These are phyloP conservation scores for Nerophis ophidion DNA, from an alignment of 2,113 vertebrate genomes.

Conservation along the genomic window DNA sequence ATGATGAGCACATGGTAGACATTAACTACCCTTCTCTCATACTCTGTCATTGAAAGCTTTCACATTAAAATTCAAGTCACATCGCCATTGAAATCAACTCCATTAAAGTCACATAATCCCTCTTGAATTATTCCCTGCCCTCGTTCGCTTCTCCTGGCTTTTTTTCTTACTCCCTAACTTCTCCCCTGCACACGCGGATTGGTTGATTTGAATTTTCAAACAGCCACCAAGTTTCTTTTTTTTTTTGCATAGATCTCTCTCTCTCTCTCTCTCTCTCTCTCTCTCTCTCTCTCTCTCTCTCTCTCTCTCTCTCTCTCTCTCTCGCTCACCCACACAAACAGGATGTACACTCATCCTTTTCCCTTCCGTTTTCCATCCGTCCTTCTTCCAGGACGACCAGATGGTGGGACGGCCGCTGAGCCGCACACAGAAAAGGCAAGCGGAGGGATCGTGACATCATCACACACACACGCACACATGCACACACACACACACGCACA, in stretches of 20 bases:
- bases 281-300: too few relatives aligned
- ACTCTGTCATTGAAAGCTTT: background rate
- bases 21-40: background rate
- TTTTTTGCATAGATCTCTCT: background rate
- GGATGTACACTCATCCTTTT: constrained; percentile 47
- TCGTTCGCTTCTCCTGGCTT: background rate
- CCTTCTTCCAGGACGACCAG: constrained; percentile 47
- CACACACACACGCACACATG: constrained; percentile 32
- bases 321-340: constrained; percentile 26
- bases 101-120: constrained; percentile 5
- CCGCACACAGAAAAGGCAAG: constrained; percentile 60
- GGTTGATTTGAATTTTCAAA: constrained; percentile 57
- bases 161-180: background rate
- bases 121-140: constrained; percentile 1
- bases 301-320: background rate
- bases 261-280: constrained; percentile 7
- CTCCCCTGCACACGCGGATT: constrained; percentile 26
- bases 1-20: background rate
- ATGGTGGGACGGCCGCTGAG: constrained; percentile 55
- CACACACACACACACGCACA: constrained; percentile 14
- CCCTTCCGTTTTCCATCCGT: constrained; percentile 27
- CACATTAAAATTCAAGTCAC: constrained; percentile 17
- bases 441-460: constrained; percentile 54
- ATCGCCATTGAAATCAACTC: constrained; percentile 13
- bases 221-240: constrained; percentile 16